Base-by-base conservation (phyloP, 2,888 invertebrate species). In the Biston stratarius region DNA sequence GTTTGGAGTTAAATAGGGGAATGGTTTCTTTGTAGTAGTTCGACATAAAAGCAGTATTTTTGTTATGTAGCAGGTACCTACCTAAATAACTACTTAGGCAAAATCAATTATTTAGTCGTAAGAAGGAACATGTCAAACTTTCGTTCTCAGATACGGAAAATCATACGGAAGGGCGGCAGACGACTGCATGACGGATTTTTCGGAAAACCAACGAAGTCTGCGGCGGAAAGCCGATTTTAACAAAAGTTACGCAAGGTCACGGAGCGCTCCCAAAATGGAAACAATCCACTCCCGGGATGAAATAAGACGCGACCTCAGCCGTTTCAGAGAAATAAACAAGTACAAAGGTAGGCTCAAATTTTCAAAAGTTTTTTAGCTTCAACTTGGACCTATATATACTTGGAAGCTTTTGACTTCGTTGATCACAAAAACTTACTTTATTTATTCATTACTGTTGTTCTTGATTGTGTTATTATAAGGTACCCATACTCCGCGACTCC, bases 181-280 rank as follows among this genome's bases (percentile, higher is more conserved):
- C 76, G 95, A 95, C 80, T 95, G 95, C 84, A 95, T 93, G 93
- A 92, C 87, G 55, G 94, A 94, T 83, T 96, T 94, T 86, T 90
- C 92, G 60, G 94, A 85, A 74, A 92, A 84, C 74, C 94, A 94
- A 76, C 81, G 90, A 0, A 90, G 90, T 52, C 61, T 92, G 48
- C 78, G 89, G 67, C 87, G 91, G 42, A 90, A 90, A 66, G 85
- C 91, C 0, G 90, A 92, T 40, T 81, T 94, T 9, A 92, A 92
- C 76, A 86, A 88, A 71, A 91, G 90, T 69, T 93, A 93, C 68
- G 79, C 88, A 0, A 81, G 95, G 58, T 94, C 95, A 1, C 87
- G 91, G 69, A 95, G 95, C 75, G 95, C 95, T 0, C 95, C 95
- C 0, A 94, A 94, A 80, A 94, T 95, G 92, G 94, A 94, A 74